Evolutionary conservation across 2,888 invertebrate genomes (phyloP).

Genomic region (Mayetiola destructor): DNA sequence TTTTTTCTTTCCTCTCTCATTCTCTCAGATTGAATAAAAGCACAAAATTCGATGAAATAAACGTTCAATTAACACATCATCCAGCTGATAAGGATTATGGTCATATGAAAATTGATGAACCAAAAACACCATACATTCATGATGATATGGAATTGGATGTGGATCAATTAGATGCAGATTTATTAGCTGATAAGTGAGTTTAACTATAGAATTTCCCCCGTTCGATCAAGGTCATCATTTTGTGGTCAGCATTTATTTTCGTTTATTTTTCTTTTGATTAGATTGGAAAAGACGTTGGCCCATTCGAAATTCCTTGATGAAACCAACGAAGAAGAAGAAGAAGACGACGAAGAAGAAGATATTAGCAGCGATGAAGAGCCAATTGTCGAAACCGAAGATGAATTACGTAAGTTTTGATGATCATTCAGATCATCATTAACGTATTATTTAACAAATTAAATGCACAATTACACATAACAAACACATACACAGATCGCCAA

Average conservation of each 20-base stretch:
- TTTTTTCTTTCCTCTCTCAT: too few relatives aligned
- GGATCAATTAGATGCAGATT: neutral
- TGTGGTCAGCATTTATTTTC: neutral
- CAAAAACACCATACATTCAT: conserved; percentile 81
- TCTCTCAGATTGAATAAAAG: conserved; percentile 38
- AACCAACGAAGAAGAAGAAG: neutral
- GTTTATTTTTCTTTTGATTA: neutral
- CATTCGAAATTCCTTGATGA: neutral
- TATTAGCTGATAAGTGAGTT: conserved; percentile 1
- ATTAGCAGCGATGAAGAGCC: neutral
- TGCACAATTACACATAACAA: too few relatives aligned
- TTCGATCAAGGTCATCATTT: neutral
- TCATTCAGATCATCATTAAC: too few relatives aligned
- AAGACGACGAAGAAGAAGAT: too few relatives aligned
- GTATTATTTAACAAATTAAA: too few relatives aligned
- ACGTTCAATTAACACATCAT: conserved; percentile 94
- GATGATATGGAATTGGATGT: neutral
- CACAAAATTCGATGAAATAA: conserved; percentile 95
- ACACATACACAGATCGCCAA: too few relatives aligned
- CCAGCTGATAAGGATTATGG: conserved; percentile 98
- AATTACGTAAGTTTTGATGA: conserved; percentile 11
- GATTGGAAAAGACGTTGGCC: conserved; percentile 1
- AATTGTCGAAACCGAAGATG: conserved; percentile 7
- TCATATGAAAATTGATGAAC: conserved; percentile 96
- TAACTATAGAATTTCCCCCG: neutral